These are phyloP conservation scores for Acrobasis consociella DNA, from an alignment of 2,888 invertebrate species.

Conservation along the genomic window DNA sequence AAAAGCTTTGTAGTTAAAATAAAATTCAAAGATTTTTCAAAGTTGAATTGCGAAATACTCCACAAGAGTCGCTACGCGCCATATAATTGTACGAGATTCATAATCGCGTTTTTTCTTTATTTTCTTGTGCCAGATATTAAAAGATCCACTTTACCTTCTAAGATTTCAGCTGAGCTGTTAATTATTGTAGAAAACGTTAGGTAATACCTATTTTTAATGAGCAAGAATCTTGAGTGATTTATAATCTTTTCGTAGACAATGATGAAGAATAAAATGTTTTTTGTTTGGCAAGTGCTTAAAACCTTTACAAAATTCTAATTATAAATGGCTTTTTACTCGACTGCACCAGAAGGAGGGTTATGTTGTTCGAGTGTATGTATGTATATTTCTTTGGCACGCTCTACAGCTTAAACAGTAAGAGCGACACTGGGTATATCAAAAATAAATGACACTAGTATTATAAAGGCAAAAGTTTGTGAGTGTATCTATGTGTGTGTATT, in stretches of 20 bases:
- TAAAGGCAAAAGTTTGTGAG: too few species aligned
- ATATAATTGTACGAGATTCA: background rate
- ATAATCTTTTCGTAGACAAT: background rate
- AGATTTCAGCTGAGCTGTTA: background rate
- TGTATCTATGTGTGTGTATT: too few species aligned
- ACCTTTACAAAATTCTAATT: too few species aligned
- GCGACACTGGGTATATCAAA: too few species aligned
- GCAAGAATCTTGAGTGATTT: background rate
- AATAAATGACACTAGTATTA: too few species aligned
- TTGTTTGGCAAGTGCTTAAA: background rate
- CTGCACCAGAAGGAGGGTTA: background rate
- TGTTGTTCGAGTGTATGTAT: background rate
- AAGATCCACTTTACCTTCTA: background rate
- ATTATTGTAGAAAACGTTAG: background rate
- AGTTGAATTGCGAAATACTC: background rate
- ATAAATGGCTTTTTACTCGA: too few species aligned
- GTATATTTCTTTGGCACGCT: background rate
- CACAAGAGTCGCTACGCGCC: background rate
- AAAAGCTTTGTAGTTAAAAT: too few species aligned
- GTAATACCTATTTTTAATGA: background rate
- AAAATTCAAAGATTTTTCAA: background rate
- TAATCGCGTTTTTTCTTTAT: background rate
- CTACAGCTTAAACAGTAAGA: too few species aligned
- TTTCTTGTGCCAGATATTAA: background rate
- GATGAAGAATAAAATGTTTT: background rate